Evolutionary conservation across 1,140 invertebrate genomes (phyloP), one percentile per base, ranked within the genome.

Genomic region (Stegodyphus dumicola): DNA sequence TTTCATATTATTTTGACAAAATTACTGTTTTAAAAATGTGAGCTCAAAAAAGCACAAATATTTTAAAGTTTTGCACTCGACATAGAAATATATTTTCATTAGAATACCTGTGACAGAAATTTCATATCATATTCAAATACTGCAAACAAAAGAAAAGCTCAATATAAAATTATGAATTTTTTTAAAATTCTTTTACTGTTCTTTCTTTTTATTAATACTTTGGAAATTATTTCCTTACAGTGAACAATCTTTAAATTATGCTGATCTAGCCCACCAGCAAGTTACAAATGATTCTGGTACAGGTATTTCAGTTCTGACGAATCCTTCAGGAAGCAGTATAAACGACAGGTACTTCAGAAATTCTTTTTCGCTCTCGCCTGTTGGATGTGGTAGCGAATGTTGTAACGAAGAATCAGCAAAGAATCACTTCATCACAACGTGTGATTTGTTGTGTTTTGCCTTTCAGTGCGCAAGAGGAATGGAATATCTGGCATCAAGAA

Each of bases 401-500:
- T 70, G 66, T 17, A 69, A 80, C 6, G 77, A 86, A 53, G 84
- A 78, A 6, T 6, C 33, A 15, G 54, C 53, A 10, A 79, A 51
- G 11, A 66, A 60, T 48, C 9, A 53, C 13, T 56, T 64, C 15
- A 84, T 89, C 6, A 88, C 87, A 0, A 89, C 89, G 7, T 87
- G 85, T 49, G 88, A 89, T 75, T 67, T 89, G 6, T 54, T 89
- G 11, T 88, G 87, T 54, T 89, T 67, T 51, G 87, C 88, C 33
- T 89, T 89, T 81, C 89, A 89, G 80, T 88, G 89, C 69, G 87
- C 89, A 10, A 76, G 89, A 86, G 89, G 89, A 77, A 89, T 89
- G 89, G 88, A 89, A 79, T 89, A 89, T 76, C 74, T 89, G 11
- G 86, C 87, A 15, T 85, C 80, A 7, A 81, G 84, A 84, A 89